These are phyloP conservation scores for Drosophila kurseongensis DNA, from an alignment of 1,140 invertebrate genomes.

Conservation along the genomic window DNA sequence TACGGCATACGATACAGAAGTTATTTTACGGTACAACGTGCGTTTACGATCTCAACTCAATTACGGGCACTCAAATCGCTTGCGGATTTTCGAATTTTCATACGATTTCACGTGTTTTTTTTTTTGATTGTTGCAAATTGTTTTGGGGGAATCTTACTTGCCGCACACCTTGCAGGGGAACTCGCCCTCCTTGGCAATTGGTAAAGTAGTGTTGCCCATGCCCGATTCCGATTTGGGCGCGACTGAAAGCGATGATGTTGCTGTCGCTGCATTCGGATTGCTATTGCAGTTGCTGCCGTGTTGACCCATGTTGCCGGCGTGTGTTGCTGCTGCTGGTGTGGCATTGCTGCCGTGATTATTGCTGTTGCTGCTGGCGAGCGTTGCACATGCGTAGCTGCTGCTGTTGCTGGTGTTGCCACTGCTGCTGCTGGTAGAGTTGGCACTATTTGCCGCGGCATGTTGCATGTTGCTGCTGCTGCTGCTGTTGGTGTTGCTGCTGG, in stretches of 20 bases:
- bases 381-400: slow-evolving; percentile 43
- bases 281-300: slow-evolving; percentile 21
- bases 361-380: slow-evolving; percentile 10
- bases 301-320: slow-evolving; percentile 18
- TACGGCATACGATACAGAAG: slow-evolving; percentile 28
- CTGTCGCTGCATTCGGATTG: slow-evolving; percentile 15
- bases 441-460: slow-evolving; percentile 46
- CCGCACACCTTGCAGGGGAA: slow-evolving; percentile 98
- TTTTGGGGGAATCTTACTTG: slow-evolving; percentile 93
- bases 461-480: slow-evolving; percentile 53
- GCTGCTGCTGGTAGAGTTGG: slow-evolving; percentile 1
- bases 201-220: slow-evolving; percentile 16
- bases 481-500: slow-evolving; percentile 56
- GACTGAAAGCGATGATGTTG: slow-evolving; percentile 8
- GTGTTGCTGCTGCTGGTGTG: slow-evolving; percentile 31
- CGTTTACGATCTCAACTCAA: slow-evolving; percentile 79
- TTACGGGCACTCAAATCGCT: slow-evolving; percentile 77
- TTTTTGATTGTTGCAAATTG: slow-evolving; percentile 43
- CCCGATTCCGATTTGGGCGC: slow-evolving; percentile 27
- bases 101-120: slow-evolving; percentile 27
- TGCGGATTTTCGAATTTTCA: slow-evolving; percentile 49
- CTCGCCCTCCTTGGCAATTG: slow-evolving; percentile 85
- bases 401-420: slow-evolving; percentile 25
- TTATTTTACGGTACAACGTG: slow-evolving; percentile 74
- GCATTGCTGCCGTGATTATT: slow-evolving; percentile 24